Percentiles rank a stretch among this genome's conserved stretches.
phyloP scores from a whole-genome alignment of 1,140 invertebrate genomes.

The Papilio glaucus region DNA sequence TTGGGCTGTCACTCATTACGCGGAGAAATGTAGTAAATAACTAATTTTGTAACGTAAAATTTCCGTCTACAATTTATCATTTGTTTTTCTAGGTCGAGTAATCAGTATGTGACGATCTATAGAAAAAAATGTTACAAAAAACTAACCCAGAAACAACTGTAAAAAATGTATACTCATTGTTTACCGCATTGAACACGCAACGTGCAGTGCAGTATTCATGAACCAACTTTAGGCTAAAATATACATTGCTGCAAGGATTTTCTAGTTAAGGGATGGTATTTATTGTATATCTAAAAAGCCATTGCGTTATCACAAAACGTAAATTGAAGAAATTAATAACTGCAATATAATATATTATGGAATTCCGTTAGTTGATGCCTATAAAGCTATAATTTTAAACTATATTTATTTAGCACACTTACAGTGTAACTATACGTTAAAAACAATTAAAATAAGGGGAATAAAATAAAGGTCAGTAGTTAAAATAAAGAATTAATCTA shows the following conservation, averaged over 20 bases:
- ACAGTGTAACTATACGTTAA: too few species aligned
- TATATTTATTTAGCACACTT: too few species aligned
- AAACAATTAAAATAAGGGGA: too few species aligned
- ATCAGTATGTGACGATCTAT: neutral
- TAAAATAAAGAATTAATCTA: too few species aligned
- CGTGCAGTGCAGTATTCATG: slow-evolving; percentile 18
- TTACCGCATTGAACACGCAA: slow-evolving; percentile 24
- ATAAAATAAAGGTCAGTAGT: too few species aligned
- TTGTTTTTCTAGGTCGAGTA: neutral
- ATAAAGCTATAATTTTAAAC: too few species aligned
- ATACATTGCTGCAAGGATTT: slow-evolving; percentile 1
- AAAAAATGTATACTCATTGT: slow-evolving; percentile 28
- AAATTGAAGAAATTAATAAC: too few species aligned
- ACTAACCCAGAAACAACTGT: neutral
- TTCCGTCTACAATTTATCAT: slow-evolving; percentile 2
- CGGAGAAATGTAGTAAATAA: too few species aligned
- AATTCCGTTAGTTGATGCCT: too few species aligned
- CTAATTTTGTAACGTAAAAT: neutral
- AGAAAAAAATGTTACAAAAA: slow-evolving; percentile 1
- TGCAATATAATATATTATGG: too few species aligned
- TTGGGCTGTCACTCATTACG: too few species aligned
- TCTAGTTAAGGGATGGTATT: neutral
- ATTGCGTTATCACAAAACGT: too few species aligned
- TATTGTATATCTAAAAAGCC: neutral
- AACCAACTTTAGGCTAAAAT: neutral